A percentile compares a stretch with the other conserved stretches of the same genome.
phyloP scores from a whole-genome alignment of 2,797 vertebrate genomes.

The Melanotaenia parkinsoni region DNA sequence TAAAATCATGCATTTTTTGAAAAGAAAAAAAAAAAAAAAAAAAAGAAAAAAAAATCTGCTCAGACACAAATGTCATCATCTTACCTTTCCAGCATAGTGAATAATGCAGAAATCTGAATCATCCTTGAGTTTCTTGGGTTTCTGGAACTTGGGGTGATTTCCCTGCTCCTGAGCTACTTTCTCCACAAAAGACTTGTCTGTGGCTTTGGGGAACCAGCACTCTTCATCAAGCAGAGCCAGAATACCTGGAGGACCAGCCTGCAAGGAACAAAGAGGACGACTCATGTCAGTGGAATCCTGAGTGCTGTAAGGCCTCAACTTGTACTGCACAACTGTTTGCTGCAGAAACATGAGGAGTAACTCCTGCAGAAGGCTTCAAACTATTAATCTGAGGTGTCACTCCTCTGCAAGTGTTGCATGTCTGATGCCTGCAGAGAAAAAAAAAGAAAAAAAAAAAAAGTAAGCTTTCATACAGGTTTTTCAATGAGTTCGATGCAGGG shows the following conservation, averaged over 20 bases:
- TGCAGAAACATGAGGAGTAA: not conserved
- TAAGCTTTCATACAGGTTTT: constrained; percentile 84
- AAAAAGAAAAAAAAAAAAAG: not conserved
- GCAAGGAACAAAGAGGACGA: constrained; percentile 2
- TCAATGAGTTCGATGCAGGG: constrained; percentile 98
- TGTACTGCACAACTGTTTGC: constrained; percentile 5
- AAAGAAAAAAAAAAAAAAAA: too few species aligned
- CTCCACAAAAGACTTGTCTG: constrained; percentile 96
- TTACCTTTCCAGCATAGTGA: constrained; percentile 97
- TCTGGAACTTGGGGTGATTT: constrained; percentile 94
- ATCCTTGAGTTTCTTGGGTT: constrained; percentile 96
- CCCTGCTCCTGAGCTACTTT: constrained; percentile 96
- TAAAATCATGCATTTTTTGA: too few species aligned
- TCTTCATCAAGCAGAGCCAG: constrained; percentile 96
- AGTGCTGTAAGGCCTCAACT: not conserved
- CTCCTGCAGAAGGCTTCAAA: not conserved
- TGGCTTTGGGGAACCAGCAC: constrained; percentile 99
- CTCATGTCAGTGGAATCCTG: not conserved
- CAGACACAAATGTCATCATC: not conserved
- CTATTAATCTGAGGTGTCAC: not conserved
- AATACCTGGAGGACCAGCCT: constrained; percentile 95
- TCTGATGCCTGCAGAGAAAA: not conserved
- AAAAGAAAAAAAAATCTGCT: too few species aligned
- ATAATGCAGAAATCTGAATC: constrained; percentile 95
- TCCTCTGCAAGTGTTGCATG: not conserved